Conservation (phyloP, 2,113 vertebrate genomes). For the Ifrita kowaldi region DNA sequence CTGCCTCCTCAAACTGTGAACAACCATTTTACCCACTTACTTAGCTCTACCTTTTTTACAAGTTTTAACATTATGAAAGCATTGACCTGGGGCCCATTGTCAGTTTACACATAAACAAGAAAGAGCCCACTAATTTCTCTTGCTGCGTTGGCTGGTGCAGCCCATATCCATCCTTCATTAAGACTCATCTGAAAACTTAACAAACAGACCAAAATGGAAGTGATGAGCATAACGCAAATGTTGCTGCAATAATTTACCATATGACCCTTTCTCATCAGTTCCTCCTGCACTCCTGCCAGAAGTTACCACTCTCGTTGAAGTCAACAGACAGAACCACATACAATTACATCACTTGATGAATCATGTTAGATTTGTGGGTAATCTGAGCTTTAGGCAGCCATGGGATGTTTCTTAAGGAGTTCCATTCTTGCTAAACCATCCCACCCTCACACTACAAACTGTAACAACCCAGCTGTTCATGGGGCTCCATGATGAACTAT, state of each 20-base stretch:
- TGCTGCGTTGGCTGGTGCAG: neutral
- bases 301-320: neutral
- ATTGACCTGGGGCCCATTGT: neutral
- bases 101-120: neutral
- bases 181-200: neutral
- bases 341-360: neutral
- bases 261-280: neutral
- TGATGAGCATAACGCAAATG: fast-evolving
- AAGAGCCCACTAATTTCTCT: neutral
- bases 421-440: neutral
- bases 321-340: neutral
- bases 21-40: neutral
- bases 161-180: neutral
- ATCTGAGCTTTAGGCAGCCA: neutral
- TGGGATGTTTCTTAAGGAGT: neutral
- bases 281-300: neutral
- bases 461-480: neutral
- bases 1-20: neutral
- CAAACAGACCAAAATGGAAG: neutral
- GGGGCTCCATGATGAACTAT: neutral
- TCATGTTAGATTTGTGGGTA: neutral
- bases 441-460: neutral
- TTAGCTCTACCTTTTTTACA: neutral
- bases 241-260: neutral
- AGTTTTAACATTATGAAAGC: neutral